Evolutionary conservation across 2,113 vertebrate species (phyloP).

Genomic region (Piliocolobus tephrosceles): DNA sequence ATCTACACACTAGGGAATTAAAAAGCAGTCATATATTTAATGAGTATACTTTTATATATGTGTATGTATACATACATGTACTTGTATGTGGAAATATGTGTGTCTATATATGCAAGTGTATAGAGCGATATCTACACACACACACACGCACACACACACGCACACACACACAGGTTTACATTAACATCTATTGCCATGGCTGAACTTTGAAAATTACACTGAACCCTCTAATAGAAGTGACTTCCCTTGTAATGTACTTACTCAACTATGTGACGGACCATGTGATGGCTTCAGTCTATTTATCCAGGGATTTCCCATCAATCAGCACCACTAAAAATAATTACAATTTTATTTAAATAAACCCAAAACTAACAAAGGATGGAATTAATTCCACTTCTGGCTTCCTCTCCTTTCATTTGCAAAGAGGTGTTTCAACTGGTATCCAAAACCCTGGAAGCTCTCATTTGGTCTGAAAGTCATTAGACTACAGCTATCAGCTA

Average conservation of each 20-base stretch:
- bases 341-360: conserved; percentile 67
- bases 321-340: conserved; percentile 64
- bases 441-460: conserved; percentile 47
- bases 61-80: neutral
- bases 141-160: neutral
- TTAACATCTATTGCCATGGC: neutral
- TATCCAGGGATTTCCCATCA: conserved; percentile 31
- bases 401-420: conserved; percentile 48
- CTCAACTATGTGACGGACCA: neutral
- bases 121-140: neutral
- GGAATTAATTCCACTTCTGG: conserved; percentile 57
- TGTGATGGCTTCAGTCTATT: conserved; percentile 1
- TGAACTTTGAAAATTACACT: neutral
- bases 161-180: neutral
- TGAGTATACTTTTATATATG: neutral
- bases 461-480: conserved; percentile 66
- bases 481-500: conserved; percentile 65
- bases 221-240: neutral
- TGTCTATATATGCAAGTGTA: neutral
- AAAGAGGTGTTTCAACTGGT: conserved; percentile 38
- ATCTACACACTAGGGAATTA: neutral
- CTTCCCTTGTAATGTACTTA: neutral
- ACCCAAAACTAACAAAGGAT: conserved; percentile 71
- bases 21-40: neutral
- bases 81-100: neutral